Conservation (phyloP, 2,888 invertebrate species). For the Colostygia pectinataria region DNA sequence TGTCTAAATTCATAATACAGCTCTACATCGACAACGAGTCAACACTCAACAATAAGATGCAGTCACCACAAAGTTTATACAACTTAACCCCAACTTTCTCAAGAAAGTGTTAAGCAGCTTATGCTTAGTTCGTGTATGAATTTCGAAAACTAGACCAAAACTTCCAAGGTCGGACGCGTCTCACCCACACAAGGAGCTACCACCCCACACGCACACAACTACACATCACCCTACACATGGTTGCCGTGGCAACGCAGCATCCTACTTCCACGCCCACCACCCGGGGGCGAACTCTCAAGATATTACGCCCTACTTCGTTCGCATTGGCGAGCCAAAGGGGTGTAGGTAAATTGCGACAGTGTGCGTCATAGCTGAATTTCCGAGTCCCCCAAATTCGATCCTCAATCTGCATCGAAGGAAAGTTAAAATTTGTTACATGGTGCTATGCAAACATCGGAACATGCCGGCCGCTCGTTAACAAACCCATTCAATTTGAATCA, state of each 20-base stretch:
- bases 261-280: conserved; percentile 84
- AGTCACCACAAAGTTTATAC: conserved; percentile 1
- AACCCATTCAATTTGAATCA: conserved; percentile 80
- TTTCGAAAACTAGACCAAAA: conserved; percentile 67
- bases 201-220: conserved; percentile 56
- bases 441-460: conserved; percentile 60
- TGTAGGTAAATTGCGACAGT: conserved; percentile 63
- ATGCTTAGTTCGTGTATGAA: conserved; percentile 31
- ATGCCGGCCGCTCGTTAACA: conserved; percentile 78
- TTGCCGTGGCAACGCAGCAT: conserved; percentile 85
- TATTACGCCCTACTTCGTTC: conserved; percentile 80
- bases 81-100: conserved; percentile 6
- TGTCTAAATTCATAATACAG: no score
- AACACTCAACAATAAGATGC: neutral
- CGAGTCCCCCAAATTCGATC: conserved; percentile 51
- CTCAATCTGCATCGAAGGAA: conserved; percentile 44
- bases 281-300: conserved; percentile 81
- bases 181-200: conserved; percentile 45
- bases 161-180: conserved; percentile 68
- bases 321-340: conserved; percentile 80
- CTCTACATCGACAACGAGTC: no score
- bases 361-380: conserved; percentile 64
- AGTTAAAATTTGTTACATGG: conserved; percentile 45
- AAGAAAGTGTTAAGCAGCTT: conserved; percentile 15
- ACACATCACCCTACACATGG: conserved; percentile 75